A percentile compares a stretch with the other conserved stretches of the same genome.
Evolutionary conservation across 2,797 vertebrate species (phyloP).

Genomic region (Sebastes nivosus): DNA sequence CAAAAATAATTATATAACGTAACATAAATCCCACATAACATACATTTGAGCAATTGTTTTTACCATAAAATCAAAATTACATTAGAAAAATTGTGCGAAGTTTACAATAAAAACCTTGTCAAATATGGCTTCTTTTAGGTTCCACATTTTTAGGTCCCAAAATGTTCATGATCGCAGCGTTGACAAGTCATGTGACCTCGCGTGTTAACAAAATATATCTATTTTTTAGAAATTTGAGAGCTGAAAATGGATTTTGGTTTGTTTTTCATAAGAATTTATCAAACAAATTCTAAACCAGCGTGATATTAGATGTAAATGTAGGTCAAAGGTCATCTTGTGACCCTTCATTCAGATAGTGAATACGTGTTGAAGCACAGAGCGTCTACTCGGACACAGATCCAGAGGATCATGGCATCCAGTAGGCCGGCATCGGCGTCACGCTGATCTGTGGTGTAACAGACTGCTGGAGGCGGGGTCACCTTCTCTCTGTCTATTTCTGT

Average conservation of each 20-base stretch:
- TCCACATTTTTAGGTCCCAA: neutral
- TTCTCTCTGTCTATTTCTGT: constrained; percentile 51
- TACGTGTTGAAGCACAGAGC: neutral
- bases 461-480: constrained; percentile 58
- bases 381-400: neutral
- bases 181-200: neutral
- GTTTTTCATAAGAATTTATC: neutral
- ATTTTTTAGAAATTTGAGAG: neutral
- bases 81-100: no score
- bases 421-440: constrained; percentile 11
- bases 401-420: constrained; percentile 34
- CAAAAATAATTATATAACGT: no score
- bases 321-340: constrained; percentile 36
- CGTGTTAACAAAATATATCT: neutral
- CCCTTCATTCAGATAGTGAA: neutral
- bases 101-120: neutral
- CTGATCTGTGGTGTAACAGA: constrained; percentile 48
- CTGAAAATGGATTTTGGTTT: neutral
- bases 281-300: no score
- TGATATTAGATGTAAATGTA: neutral
- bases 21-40: no score
- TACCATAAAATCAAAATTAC: no score
- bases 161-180: neutral
- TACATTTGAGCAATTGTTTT: no score
- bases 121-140: neutral